These are phyloP conservation scores for Micronycteris hirsuta DNA, from an alignment of 2,113 vertebrate species.

Conservation along the genomic window DNA sequence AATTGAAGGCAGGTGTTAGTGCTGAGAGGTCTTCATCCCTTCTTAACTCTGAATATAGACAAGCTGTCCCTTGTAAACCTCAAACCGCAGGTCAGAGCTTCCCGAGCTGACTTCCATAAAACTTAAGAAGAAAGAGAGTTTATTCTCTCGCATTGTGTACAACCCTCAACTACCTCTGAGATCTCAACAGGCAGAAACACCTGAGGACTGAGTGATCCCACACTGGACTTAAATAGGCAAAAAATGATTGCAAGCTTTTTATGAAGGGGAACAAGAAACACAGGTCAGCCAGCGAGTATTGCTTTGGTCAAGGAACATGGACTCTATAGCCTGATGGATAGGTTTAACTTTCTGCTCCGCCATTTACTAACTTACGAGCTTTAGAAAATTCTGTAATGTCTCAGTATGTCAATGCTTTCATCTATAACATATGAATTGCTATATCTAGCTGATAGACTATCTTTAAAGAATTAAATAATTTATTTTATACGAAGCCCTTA, in stretches of 20 bases:
- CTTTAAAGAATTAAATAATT: neutral
- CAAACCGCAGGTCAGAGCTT: neutral
- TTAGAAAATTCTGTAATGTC: neutral
- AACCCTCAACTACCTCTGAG: neutral
- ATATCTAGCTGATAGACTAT: neutral
- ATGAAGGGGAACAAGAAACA: neutral
- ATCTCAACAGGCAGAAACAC: neutral
- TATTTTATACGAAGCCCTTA: neutral
- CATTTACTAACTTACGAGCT: neutral
- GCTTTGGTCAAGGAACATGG: neutral
- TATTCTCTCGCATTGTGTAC: neutral
- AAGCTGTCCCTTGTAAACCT: neutral
- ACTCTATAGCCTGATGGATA: neutral
- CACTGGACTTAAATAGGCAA: neutral
- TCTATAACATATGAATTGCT: neutral
- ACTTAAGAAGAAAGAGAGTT: neutral
- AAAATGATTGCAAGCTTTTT: neutral
- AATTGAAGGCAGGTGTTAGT: neutral
- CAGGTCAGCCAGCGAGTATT: neutral
- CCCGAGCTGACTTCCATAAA: neutral
- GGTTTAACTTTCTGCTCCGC: neutral
- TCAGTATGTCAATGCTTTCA: neutral
- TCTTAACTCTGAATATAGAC: neutral
- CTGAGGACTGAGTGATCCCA: neutral
- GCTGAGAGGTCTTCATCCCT: neutral